These are phyloP conservation scores for Pseudeuparius sepicola DNA, from an alignment of 2,888 invertebrate species.

Conservation along the genomic window DNA sequence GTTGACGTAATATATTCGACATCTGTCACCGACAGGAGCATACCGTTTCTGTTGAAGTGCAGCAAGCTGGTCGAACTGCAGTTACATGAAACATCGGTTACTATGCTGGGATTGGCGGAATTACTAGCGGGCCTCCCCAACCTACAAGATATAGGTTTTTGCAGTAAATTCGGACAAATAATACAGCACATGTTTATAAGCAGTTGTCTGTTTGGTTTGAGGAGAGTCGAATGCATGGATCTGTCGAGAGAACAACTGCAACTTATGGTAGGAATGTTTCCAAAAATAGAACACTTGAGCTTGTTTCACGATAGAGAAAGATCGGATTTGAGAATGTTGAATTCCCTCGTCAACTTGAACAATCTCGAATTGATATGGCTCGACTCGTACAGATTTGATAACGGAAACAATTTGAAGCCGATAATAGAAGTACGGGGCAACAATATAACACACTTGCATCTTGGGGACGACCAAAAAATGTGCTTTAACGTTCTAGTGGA, in stretches of 20 bases:
- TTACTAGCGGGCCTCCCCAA: conserved; percentile 51
- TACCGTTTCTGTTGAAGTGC: conserved; percentile 49
- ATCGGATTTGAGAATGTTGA: conserved; percentile 54
- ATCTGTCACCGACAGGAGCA: conserved; percentile 58
- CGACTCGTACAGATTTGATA: conserved; percentile 64
- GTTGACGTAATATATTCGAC: conserved; percentile 59
- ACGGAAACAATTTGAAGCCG: conserved; percentile 57
- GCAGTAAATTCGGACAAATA: conserved; percentile 59
- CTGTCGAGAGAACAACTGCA: conserved; percentile 54
- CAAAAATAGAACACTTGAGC: conserved; percentile 52
- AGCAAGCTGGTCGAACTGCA: conserved; percentile 50
- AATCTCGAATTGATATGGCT: conserved; percentile 60
- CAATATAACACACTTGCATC: conserved; percentile 52
- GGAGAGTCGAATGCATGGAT: conserved; percentile 55
- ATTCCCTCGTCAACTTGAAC: conserved; percentile 49
- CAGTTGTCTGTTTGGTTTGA: conserved; percentile 46
- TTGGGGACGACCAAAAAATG: conserved; percentile 67
- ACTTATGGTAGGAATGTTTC: conserved; percentile 57
- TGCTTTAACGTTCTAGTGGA: conserved; percentile 62
- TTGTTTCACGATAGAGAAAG: conserved; percentile 57
- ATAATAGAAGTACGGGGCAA: conserved; percentile 57
- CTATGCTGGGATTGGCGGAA: conserved; percentile 52
- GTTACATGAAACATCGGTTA: conserved; percentile 57
- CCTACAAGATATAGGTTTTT: conserved; percentile 63
- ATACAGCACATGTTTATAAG: conserved; percentile 50